A percentile compares a stretch with the other conserved stretches of the same genome.
phyloP scores from a whole-genome alignment of 2,888 invertebrate species.

The Erynnis tages region DNA sequence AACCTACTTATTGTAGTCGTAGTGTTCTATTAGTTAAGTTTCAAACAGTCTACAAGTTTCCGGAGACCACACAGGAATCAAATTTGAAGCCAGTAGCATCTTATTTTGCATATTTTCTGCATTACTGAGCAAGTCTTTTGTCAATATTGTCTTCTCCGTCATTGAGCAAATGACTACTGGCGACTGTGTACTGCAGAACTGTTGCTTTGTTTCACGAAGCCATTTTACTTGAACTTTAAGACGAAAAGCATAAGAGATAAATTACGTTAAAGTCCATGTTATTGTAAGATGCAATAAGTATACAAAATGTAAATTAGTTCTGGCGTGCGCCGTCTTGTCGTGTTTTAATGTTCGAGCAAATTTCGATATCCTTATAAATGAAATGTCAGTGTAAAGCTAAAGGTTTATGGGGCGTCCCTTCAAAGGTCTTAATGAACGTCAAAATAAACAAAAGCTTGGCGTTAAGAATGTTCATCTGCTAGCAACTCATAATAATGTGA shows the following conservation, averaged over 20 bases:
- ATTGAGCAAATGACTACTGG: slow-evolving; percentile 56
- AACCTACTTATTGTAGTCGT: too few species aligned
- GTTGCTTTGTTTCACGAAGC: slow-evolving; percentile 3
- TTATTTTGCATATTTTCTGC: slow-evolving; percentile 75
- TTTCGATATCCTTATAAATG: slow-evolving; percentile 28
- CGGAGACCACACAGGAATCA: slow-evolving; percentile 37
- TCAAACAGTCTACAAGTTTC: slow-evolving; percentile 5
- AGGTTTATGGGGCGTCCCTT: slow-evolving; percentile 20
- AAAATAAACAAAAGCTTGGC: slow-evolving; percentile 14
- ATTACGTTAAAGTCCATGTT: neutral
- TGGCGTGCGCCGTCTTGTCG: slow-evolving; percentile 25
- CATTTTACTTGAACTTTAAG: neutral
- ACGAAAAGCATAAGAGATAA: slow-evolving; percentile 7
- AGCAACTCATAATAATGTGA: neutral
- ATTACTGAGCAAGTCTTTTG: slow-evolving; percentile 70
- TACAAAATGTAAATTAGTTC: slow-evolving; percentile 27
- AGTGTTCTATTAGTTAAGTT: too few species aligned
- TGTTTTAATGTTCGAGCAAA: slow-evolving; percentile 27
- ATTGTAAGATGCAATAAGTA: slow-evolving; percentile 24
- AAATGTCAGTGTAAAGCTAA: slow-evolving; percentile 26
- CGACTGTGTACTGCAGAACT: slow-evolving; percentile 20
- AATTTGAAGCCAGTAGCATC: slow-evolving; percentile 38
- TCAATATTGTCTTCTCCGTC: slow-evolving; percentile 71
- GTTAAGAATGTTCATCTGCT: neutral
- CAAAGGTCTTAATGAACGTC: slow-evolving; percentile 19